Conservation (phyloP, 2,797 vertebrate species). For the Periophthalmus magnuspinnatus region DNA sequence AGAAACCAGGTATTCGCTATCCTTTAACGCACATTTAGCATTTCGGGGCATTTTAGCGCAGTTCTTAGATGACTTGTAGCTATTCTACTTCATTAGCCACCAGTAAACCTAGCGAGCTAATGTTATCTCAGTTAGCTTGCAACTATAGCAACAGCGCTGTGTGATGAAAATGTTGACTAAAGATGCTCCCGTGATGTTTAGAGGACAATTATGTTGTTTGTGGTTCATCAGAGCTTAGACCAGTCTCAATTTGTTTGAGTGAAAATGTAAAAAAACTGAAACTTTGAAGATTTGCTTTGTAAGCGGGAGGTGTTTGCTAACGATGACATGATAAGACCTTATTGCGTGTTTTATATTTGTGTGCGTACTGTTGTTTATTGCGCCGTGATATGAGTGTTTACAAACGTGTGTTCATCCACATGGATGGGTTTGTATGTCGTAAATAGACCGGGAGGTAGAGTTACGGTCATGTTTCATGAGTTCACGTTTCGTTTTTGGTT, state of each 20-base stretch:
- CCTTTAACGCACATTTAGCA: not conserved
- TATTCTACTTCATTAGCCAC: constrained; percentile 29
- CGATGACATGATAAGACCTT: not conserved
- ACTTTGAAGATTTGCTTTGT: not conserved
- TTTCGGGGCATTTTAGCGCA: not conserved
- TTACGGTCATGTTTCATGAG: not conserved
- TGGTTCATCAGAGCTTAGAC: not conserved
- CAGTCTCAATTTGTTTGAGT: not conserved
- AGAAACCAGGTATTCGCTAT: constrained; percentile 74
- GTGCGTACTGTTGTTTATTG: not conserved
- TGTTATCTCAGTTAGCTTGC: constrained; percentile 46
- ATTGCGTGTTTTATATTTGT: not conserved
- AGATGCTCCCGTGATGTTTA: not conserved
- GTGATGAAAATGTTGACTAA: constrained; percentile 27
- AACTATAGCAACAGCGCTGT: constrained; percentile 62
- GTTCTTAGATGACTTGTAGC: not conserved
- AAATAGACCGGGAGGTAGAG: not conserved
- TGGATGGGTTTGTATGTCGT: not conserved
- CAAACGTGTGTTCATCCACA: not conserved
- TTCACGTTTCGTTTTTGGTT: not conserved
- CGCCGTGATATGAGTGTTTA: not conserved
- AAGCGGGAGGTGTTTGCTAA: constrained; percentile 4
- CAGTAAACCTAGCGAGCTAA: constrained; percentile 49
- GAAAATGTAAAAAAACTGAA: not conserved
- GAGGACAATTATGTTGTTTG: no score